Evolutionary conservation across 1,140 invertebrate genomes (phyloP), one percentile per base, ranked within the genome.

Genomic region (Capitella teleta): DNA sequence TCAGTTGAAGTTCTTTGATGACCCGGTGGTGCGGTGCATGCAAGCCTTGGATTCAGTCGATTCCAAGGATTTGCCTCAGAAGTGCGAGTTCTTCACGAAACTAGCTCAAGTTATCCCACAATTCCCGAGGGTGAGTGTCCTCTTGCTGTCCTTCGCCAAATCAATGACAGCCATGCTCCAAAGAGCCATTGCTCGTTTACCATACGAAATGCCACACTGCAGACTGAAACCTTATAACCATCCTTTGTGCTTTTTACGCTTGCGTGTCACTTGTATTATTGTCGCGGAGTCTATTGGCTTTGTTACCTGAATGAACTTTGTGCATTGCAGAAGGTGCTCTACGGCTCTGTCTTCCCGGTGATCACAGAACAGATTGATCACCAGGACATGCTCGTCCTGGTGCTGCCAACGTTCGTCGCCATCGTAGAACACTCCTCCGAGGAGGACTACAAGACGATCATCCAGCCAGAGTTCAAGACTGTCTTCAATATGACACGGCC

Each of bases 261-360:
- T n/a, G n/a, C n/a, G n/a, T n/a, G n/a, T n/a, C n/a, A n/a, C n/a
- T n/a, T n/a, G n/a, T n/a, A n/a, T n/a, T n/a, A n/a, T n/a, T n/a
- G n/a, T n/a, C n/a, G n/a, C n/a, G n/a, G n/a, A n/a, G n/a, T n/a
- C n/a, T n/a, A n/a, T n/a, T n/a, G n/a, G n/a, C n/a, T n/a, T n/a
- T n/a, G n/a, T 34, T 12, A 34, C 10, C 16, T 16, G 10, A 34
- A 16, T 40, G 3, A 14, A 8, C 38, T 3, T 6, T 40, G 8
- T 45, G 18, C 56, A 63, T 75, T 77, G 34, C 76, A 97, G 91
- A 95, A 95, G 86, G 74, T 96, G 16, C 88, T 90, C 80, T 95
- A 91, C 74, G 84, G 88, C 68, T 86, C 91, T 66, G 82, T 95
- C 24, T 91, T 92, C 84, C 89, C 89, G 18, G 84, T 82, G 62